Evolutionary conservation across 2,113 vertebrate species (phyloP).

Genomic region (Philantomba maxwellii): DNA sequence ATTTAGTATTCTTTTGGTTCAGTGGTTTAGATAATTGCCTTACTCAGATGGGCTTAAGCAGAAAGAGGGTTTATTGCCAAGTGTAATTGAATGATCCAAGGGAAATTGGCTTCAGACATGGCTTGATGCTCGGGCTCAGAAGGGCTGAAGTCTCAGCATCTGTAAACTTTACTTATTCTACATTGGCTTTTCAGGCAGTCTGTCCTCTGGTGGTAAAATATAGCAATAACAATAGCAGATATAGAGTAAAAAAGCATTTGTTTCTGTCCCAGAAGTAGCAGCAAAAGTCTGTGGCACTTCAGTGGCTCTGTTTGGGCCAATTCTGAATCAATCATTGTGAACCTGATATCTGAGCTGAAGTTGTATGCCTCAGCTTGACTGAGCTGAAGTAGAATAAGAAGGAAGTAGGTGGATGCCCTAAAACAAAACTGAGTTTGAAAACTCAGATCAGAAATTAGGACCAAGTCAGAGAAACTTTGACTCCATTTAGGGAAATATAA

Average conservation of each 20-base stretch:
- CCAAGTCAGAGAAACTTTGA: background rate
- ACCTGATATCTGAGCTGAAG: background rate
- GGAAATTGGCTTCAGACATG: background rate
- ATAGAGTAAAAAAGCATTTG: background rate
- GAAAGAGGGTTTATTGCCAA: background rate
- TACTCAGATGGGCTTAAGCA: background rate
- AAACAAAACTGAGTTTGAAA: background rate
- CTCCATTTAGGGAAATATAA: background rate
- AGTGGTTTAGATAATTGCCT: background rate
- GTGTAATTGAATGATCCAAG: background rate
- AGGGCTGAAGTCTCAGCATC: background rate
- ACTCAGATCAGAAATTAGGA: background rate
- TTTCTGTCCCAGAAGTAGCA: background rate
- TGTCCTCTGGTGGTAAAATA: constrained; percentile 35
- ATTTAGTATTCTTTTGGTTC: background rate
- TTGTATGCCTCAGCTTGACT: background rate
- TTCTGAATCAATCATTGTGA: background rate
- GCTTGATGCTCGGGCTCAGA: background rate
- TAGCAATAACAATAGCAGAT: background rate
- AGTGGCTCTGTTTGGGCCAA: background rate
- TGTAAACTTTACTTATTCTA: background rate
- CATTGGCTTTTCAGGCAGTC: background rate
- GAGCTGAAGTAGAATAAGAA: background rate
- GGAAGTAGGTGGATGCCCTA: background rate
- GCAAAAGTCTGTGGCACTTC: background rate